A percentile compares a stretch with the other conserved stretches of the same genome.
Evolutionary conservation across 1,140 invertebrate species (phyloP).

Genomic region (Dreissena polymorpha): DNA sequence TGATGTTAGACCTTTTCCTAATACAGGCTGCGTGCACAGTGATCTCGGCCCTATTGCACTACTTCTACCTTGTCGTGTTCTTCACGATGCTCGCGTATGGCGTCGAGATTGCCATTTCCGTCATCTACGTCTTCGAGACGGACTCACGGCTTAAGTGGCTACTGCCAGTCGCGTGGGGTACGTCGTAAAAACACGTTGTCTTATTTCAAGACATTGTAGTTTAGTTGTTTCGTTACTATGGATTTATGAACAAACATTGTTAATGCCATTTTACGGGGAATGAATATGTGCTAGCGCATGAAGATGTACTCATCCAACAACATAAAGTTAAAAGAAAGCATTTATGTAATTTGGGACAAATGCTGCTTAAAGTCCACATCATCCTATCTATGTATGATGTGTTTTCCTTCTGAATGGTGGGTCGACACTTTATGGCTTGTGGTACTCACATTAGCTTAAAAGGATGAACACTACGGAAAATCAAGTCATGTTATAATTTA

Average conservation of each 20-base stretch:
- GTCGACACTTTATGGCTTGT: too few species aligned
- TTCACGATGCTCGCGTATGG: constrained; percentile 65
- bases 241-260: background rate
- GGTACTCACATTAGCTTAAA: too few species aligned
- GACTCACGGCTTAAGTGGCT: constrained; percentile 52
- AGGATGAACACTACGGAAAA: too few species aligned
- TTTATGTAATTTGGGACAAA: too few species aligned
- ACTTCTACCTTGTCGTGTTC: constrained; percentile 63
- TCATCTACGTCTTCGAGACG: constrained; percentile 58
- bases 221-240: background rate
- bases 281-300: too few species aligned
- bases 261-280: background rate
- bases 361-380: too few species aligned
- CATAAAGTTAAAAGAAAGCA: too few species aligned
- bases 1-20: background rate
- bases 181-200: background rate
- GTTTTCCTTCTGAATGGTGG: too few species aligned
- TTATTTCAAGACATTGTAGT: background rate
- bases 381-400: too few species aligned
- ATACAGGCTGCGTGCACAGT: constrained; percentile 59
- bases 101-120: constrained; percentile 57
- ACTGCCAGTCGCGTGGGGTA: constrained; percentile 58
- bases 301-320: too few species aligned
- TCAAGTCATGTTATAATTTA: too few species aligned
- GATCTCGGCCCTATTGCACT: constrained; percentile 59